A percentile compares a stretch with the other conserved stretches of the same genome.
These are phyloP conservation scores for Laterallus jamaicensis DNA, from an alignment of 2,113 vertebrate genomes.

Conservation along the genomic window DNA sequence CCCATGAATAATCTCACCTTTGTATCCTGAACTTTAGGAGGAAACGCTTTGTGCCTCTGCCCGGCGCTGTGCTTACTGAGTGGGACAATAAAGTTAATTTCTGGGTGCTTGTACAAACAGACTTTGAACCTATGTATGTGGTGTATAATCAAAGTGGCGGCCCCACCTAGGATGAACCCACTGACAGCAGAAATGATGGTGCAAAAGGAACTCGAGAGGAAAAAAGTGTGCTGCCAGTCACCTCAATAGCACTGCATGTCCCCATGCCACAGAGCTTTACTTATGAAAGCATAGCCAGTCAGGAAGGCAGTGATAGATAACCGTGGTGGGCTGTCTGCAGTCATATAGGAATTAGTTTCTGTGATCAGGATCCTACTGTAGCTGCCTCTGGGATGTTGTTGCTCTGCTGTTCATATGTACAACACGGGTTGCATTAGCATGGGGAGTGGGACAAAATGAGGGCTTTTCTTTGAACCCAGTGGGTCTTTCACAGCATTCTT, in stretches of 20 bases:
- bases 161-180: slow-evolving; percentile 8
- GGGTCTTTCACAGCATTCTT: not conserved
- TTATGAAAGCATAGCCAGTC: not conserved
- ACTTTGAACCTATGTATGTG: not conserved
- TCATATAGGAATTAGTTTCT: not conserved
- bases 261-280: not conserved
- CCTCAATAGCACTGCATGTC: not conserved
- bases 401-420: not conserved
- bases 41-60: not conserved
- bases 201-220: not conserved
- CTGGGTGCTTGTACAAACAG: not conserved
- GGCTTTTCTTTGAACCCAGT: not conserved
- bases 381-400: not conserved
- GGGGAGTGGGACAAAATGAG: not conserved
- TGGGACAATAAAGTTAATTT: not conserved
- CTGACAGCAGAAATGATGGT: not conserved
- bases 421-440: not conserved
- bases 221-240: not conserved
- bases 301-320: not conserved
- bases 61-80: not conserved
- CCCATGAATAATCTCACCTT: slow-evolving; percentile 30
- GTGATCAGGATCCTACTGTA: not conserved
- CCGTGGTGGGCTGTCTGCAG: not conserved
- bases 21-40: slow-evolving; percentile 26
- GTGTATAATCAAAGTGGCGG: not conserved